Percentiles rank a stretch among this genome's conserved stretches.
Conservation (phyloP, 2,113 vertebrate genomes). For the Atractosteus spatula region DNA sequence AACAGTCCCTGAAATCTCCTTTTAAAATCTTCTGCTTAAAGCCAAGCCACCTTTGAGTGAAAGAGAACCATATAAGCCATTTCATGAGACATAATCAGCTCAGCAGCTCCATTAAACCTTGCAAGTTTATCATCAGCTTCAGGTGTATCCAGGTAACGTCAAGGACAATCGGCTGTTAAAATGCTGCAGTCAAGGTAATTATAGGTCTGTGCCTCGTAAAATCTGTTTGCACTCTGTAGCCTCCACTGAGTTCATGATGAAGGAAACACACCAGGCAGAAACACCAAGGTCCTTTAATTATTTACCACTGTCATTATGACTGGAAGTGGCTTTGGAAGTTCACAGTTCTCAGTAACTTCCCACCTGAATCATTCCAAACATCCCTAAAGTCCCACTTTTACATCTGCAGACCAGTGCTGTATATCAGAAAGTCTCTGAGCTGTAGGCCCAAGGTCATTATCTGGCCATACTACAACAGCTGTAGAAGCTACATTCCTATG, state of each 20-base stretch:
- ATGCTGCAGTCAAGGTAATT: conserved; percentile 76
- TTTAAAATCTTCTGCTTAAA: not conserved
- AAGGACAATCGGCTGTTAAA: conserved; percentile 76
- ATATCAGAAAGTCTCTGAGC: too few species aligned
- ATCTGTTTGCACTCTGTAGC: conserved; percentile 63
- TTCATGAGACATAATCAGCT: conserved; percentile 35
- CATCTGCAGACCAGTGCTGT: too few species aligned
- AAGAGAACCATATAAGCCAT: conserved; percentile 7
- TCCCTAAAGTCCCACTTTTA: too few species aligned
- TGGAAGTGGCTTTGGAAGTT: not conserved
- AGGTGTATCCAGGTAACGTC: conserved; percentile 80
- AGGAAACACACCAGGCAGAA: not conserved
- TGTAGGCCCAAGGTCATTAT: too few species aligned
- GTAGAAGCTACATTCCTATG: too few species aligned
- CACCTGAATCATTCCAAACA: too few species aligned
- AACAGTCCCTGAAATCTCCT: not conserved
- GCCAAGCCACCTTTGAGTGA: not conserved
- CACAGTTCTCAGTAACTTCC: too few species aligned
- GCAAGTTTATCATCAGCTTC: conserved; percentile 62
- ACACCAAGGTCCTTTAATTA: not conserved
- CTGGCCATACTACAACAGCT: too few species aligned
- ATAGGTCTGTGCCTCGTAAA: conserved; percentile 59
- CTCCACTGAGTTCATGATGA: conserved; percentile 18
- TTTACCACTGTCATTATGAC: not conserved
- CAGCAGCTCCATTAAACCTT: conserved; percentile 36